Evolutionary conservation across 35 echinoderm and acorn worm species (phyloP).

Genomic region (Lytechinus pictus): DNA sequence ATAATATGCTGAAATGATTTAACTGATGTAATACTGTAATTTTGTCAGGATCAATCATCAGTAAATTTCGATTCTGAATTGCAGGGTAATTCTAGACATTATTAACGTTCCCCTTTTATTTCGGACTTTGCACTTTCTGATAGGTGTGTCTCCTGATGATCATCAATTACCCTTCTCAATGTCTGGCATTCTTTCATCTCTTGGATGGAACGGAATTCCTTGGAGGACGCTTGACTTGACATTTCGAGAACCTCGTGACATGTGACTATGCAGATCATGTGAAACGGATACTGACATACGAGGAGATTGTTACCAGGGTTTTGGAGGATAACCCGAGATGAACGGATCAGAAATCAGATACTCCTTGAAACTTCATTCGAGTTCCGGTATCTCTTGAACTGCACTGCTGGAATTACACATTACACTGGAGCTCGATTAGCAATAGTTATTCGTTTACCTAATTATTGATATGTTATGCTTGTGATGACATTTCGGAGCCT

Average conservation of each 20-base stretch:
- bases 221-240: background rate
- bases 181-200: background rate
- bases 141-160: background rate
- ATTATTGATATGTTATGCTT: too few species aligned
- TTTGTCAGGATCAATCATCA: too few species aligned
- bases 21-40: too few species aligned
- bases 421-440: too few species aligned
- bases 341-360: background rate
- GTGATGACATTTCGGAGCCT: too few species aligned
- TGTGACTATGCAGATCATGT: background rate
- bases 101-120: too few species aligned
- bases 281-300: background rate
- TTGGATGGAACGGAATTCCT: background rate
- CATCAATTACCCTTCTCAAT: background rate
- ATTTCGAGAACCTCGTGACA: background rate
- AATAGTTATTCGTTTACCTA: too few species aligned
- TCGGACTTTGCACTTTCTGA: constrained; percentile 9
- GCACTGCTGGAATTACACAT: too few species aligned
- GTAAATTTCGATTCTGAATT: too few species aligned
- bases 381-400: background rate
- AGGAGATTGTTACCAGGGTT: background rate
- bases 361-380: background rate
- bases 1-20: too few species aligned
- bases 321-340: background rate
- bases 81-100: too few species aligned